These are phyloP conservation scores for Lasioglossum baleicum DNA, from an alignment of 1,140 invertebrate genomes.

Conservation along the genomic window DNA sequence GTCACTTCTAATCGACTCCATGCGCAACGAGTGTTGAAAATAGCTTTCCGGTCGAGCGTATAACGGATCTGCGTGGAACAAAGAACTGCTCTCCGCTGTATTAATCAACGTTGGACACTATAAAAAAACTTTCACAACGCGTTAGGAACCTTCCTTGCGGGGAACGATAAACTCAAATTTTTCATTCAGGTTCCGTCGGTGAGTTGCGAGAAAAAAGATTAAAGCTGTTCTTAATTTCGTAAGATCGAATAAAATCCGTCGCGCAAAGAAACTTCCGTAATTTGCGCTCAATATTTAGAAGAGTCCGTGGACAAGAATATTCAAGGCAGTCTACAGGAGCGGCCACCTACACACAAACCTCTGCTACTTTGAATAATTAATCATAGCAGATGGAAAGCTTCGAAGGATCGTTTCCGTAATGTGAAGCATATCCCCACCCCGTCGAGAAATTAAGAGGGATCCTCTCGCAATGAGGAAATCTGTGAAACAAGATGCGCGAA, in stretches of 20 bases:
- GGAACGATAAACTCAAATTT: not conserved
- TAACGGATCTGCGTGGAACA: too few relatives aligned
- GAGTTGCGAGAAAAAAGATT: not conserved
- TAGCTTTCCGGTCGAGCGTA: too few relatives aligned
- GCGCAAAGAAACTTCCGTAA: not conserved
- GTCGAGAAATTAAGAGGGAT: not conserved
- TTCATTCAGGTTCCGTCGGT: not conserved
- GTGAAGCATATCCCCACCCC: not conserved
- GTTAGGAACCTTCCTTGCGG: too few relatives aligned
- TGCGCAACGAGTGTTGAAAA: too few relatives aligned
- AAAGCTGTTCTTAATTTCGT: not conserved
- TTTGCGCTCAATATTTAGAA: not conserved
- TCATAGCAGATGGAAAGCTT: slow-evolving; percentile 3
- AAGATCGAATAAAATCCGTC: not conserved
- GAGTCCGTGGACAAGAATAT: not conserved
- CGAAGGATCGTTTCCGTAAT: not conserved
- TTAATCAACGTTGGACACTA: too few relatives aligned
- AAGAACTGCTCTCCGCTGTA: too few relatives aligned
- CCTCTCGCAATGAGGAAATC: not conserved
- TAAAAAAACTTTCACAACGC: too few relatives aligned
- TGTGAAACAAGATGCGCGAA: slow-evolving; percentile 4
- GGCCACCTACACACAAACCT: not conserved
- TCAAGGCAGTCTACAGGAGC: too few relatives aligned
- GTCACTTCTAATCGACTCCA: too few relatives aligned
- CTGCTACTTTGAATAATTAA: not conserved